Conservation (phyloP, 1,140 invertebrate species). For the Drosophila tsacasi region DNA sequence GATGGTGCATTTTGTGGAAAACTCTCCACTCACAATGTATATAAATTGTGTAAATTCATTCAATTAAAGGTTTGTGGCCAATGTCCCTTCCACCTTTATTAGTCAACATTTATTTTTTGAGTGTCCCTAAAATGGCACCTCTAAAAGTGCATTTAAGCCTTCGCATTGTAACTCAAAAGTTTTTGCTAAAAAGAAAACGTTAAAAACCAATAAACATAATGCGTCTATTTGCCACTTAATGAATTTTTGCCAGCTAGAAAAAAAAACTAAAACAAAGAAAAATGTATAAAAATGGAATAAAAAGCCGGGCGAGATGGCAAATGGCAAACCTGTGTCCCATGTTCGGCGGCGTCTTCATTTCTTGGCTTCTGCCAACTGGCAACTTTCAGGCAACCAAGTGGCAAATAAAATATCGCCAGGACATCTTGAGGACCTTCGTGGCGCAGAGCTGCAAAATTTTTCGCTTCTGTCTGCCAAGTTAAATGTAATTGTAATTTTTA, state of each 20-base stretch:
- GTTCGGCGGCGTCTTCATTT: constrained; percentile 59
- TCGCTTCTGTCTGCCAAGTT: constrained; percentile 65
- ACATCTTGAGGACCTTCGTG: constrained; percentile 35
- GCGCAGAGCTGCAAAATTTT: constrained; percentile 55
- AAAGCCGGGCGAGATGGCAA: constrained; percentile 30
- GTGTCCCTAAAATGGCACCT: constrained; percentile 4
- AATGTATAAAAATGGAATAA: not conserved
- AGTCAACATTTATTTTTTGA: constrained; percentile 40
- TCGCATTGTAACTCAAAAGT: constrained; percentile 33
- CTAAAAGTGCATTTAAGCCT: constrained; percentile 40
- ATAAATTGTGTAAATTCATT: constrained; percentile 60
- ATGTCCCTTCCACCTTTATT: constrained; percentile 54
- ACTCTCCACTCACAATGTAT: constrained; percentile 1
- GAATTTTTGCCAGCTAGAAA: constrained; percentile 51
- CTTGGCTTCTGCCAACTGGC: constrained; percentile 61
- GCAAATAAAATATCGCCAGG: constrained; percentile 71
- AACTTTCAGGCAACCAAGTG: constrained; percentile 56
- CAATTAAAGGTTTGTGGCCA: constrained; percentile 68
- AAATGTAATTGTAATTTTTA: constrained; percentile 84
- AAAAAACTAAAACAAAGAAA: constrained; percentile 27
- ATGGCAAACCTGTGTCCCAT: constrained; percentile 80
- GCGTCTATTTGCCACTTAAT: constrained; percentile 82
- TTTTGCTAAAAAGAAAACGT: constrained; percentile 17
- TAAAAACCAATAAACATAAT: constrained; percentile 63
- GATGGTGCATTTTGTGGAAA: constrained; percentile 30